Evolutionary conservation across 2,113 vertebrate species (phyloP).

Genomic region (Leptobrachium ailaonicum): DNA sequence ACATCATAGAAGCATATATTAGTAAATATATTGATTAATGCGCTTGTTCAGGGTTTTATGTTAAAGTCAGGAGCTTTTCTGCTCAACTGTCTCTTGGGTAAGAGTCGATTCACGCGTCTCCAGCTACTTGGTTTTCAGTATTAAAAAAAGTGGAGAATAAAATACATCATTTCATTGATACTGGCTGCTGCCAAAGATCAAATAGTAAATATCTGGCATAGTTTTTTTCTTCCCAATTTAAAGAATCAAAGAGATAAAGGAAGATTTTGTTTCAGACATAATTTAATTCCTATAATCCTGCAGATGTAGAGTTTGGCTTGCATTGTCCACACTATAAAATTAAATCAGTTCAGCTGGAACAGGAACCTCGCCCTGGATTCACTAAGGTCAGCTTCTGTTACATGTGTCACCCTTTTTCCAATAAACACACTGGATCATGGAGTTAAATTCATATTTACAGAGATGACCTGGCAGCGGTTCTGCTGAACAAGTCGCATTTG

Average conservation of each 20-base stretch:
- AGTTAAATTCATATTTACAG: background rate
- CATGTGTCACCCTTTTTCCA: background rate
- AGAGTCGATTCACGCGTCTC: background rate
- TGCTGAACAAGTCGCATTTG: too few species aligned
- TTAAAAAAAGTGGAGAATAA: background rate
- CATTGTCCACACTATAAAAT: slow-evolving; percentile 4
- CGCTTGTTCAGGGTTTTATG: too few species aligned
- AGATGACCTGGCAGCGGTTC: background rate
- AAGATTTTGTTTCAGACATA: slow-evolving; percentile 6
- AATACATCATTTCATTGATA: background rate
- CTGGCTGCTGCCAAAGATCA: background rate
- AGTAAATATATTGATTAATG: too few species aligned
- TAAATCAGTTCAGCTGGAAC: slow-evolving; percentile 17
- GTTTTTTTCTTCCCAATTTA: slow-evolving; percentile 5
- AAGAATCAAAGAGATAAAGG: slow-evolving; percentile 15
- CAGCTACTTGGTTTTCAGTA: background rate
- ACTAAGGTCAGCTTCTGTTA: background rate
- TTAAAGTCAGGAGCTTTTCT: background rate
- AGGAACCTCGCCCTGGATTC: background rate
- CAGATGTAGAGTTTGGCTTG: slow-evolving; percentile 24
- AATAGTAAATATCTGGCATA: slow-evolving; percentile 17
- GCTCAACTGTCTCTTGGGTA: background rate
- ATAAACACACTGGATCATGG: background rate
- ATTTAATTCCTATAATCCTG: slow-evolving; percentile 4
- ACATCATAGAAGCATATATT: too few species aligned